Conservation (phyloP, 2,888 invertebrate genomes). For the Oasisia sp. region DNA sequence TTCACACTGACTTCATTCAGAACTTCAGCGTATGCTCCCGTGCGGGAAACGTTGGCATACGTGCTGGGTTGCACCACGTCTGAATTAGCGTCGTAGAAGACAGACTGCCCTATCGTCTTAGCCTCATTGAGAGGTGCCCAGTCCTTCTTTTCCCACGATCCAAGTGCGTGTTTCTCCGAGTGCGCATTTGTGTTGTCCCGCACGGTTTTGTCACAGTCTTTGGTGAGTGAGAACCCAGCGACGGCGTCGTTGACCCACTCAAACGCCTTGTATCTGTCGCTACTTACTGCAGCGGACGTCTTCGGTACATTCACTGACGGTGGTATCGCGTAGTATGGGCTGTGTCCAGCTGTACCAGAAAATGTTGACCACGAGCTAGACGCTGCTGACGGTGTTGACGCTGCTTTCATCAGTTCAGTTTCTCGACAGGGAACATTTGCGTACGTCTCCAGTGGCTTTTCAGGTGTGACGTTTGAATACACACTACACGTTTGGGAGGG, state of each 20-base stretch:
- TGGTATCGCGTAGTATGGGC: constrained; percentile 18
- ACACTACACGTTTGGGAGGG: background rate
- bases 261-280: constrained; percentile 59
- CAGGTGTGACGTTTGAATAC: constrained; percentile 19
- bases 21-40: background rate
- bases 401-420: background rate
- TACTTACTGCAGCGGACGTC: background rate
- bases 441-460: constrained; percentile 27
- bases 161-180: constrained; percentile 25
- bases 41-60: background rate
- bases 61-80: background rate
- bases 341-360: background rate
- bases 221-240: constrained; percentile 43
- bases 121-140: background rate
- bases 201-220: constrained; percentile 22
- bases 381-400: background rate
- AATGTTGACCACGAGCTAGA: background rate
- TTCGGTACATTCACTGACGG: background rate
- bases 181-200: constrained; percentile 20
- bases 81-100: background rate
- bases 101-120: background rate
- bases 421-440: constrained; percentile 26
- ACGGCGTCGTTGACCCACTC: constrained; percentile 66
- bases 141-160: constrained; percentile 29
- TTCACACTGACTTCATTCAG: background rate